phyloP scores from a whole-genome alignment of 53 echinoderm and acorn worm species.

The Luidia sarsii region DNA sequence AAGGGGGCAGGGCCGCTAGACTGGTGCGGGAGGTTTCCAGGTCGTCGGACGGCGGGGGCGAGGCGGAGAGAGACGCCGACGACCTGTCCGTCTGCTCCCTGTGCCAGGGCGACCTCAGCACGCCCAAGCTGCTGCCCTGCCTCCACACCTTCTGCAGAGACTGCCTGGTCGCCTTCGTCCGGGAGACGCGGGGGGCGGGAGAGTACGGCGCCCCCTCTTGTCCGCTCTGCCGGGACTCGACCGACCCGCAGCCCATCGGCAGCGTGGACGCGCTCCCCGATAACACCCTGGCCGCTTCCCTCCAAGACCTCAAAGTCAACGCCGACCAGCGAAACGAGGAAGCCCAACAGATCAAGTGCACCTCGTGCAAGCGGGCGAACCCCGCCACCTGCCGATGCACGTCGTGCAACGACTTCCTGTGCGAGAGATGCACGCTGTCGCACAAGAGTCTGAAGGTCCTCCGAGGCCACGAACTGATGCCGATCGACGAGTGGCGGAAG shows the following conservation, averaged over 20 bases:
- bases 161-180: conserved; percentile 20
- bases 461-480: conserved; percentile 59
- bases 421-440: conserved; percentile 68
- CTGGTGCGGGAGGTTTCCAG: conserved; percentile 4
- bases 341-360: conserved; percentile 48
- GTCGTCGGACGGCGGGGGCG: conserved; percentile 2
- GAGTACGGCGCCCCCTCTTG: conserved; percentile 4
- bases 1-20: not conserved
- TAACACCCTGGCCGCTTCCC: conserved; percentile 54
- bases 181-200: not conserved
- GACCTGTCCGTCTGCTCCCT: conserved; percentile 31
- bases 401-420: conserved; percentile 84
- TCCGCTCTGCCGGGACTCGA: conserved; percentile 1
- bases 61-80: conserved; percentile 15
- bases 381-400: conserved; percentile 67
- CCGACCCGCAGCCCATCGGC: not conserved
- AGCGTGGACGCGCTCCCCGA: conserved; percentile 22
- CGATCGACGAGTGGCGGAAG: conserved; percentile 62
- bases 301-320: not conserved
- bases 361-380: conserved; percentile 67
- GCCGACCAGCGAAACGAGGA: not conserved
- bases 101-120: conserved; percentile 18
- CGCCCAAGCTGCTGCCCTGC: conserved; percentile 41
- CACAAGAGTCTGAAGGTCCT: conserved; percentile 76
- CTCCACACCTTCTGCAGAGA: conserved; percentile 49